These are phyloP conservation scores for Thermophis baileyi DNA, from an alignment of 2,113 vertebrate genomes.

Conservation along the genomic window DNA sequence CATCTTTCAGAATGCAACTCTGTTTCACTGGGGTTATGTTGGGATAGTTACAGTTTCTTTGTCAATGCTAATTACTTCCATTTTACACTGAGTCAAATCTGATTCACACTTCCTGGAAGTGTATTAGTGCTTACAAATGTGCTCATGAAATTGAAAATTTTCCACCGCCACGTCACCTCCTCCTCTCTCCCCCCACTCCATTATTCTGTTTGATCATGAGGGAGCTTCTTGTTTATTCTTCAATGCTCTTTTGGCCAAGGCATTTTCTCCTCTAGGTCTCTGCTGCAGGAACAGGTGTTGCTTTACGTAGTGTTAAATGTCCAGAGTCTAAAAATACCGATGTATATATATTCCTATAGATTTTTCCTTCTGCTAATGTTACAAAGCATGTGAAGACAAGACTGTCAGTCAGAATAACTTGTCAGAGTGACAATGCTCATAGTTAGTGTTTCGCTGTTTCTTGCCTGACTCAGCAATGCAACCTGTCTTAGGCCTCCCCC, in stretches of 20 bases:
- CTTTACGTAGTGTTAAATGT: not conserved
- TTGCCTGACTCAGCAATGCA: slow-evolving; percentile 25
- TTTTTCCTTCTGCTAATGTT: not conserved
- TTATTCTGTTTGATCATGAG: not conserved
- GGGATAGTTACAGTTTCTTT: not conserved
- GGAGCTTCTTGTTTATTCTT: not conserved
- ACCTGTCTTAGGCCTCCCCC: slow-evolving; percentile 41
- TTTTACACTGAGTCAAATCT: not conserved
- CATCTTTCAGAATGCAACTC: not conserved
- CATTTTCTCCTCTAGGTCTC: not conserved
- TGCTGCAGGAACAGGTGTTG: not conserved
- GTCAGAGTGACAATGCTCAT: slow-evolving; percentile 11
- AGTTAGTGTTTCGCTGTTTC: slow-evolving; percentile 11
- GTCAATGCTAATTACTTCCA: not conserved
- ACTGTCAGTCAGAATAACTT: slow-evolving; percentile 40
- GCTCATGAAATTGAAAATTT: not conserved
- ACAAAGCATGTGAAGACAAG: slow-evolving; percentile 8
- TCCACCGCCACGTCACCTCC: not conserved
- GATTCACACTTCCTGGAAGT: not conserved
- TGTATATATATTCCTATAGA: not conserved
- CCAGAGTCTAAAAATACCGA: not conserved
- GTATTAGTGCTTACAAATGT: not conserved
- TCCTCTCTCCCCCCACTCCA: not conserved
- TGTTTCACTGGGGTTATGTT: not conserved
- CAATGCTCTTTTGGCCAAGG: not conserved